Base-by-base conservation (phyloP, 2,888 invertebrate genomes). In the Napeogenes inachia region DNA sequence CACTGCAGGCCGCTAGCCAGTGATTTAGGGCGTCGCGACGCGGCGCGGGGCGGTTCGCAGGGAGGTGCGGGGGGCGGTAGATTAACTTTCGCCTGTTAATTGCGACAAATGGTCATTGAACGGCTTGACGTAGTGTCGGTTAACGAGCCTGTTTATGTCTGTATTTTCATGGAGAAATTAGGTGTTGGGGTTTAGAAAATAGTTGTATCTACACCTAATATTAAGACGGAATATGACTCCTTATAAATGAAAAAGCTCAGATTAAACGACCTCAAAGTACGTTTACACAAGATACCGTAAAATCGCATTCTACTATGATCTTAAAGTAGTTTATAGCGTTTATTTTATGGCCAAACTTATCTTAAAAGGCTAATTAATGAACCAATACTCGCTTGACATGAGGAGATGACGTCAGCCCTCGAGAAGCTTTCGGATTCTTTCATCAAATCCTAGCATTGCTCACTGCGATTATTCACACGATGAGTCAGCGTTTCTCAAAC, bases 11-110 rank as follows among this genome's bases (percentile, higher is more conserved):
- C 74, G 70, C 67, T 61, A 71, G 72, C 59, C 71, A 65, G 83
- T 87, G 85, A 88, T 88, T 87, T 87, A 89, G 82, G 74, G 76
- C 76, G 86, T 80, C 87, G 87, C 82, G 87, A 80, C 85, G 78
- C 81, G 59, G 66, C 64, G 87, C 82, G 87, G 80, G 85, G 78
- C 81, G 59, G 66, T 21, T 70, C 71, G 65, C 62, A 59, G 66
- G 68, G 69, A 64, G 6, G 35, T 5, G 38, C 1, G 61, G 59
- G 68, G 67, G 74, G 73, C 1, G 0, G 35, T 76, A 83, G 84
- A 87, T 86, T 85, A 87, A 84, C 85, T 81, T 82, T 81, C 77
- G 78, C 67, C 75, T 75, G 86, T 82, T 88, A 87, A 88, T 87
- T 81, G 78, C 88, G 79, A 87, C 81, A 82, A 87, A 88, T 85